These are phyloP conservation scores for Drosophila putrida DNA, from an alignment of 2,888 invertebrate species.

Conservation along the genomic window DNA sequence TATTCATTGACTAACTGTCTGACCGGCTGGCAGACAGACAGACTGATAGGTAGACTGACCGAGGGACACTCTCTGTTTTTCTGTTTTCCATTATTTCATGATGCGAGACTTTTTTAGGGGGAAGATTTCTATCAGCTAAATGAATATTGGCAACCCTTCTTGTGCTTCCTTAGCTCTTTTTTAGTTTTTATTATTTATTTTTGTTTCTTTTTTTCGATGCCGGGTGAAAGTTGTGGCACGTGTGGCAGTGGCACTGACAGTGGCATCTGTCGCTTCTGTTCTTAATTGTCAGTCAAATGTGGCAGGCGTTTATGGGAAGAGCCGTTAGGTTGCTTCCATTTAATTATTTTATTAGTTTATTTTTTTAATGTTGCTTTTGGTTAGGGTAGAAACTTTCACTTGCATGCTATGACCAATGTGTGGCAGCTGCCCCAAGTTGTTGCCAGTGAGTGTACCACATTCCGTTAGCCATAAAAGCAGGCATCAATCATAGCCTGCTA, in stretches of 20 bases:
- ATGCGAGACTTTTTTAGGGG: constrained; percentile 21
- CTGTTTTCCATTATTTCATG: constrained; percentile 46
- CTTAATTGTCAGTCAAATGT: constrained; percentile 31
- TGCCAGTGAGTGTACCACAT: constrained; percentile 49
- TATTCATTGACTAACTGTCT: background rate
- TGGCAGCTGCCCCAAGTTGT: constrained; percentile 26
- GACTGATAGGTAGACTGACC: background rate
- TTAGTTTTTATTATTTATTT: too few species aligned
- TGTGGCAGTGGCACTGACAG: constrained; percentile 27
- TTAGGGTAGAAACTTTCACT: constrained; percentile 51
- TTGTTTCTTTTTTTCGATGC: background rate
- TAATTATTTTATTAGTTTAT: background rate
- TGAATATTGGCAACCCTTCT: constrained; percentile 59
- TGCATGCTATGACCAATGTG: constrained; percentile 11
- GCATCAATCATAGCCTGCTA: constrained; percentile 73
- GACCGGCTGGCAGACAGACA: background rate
- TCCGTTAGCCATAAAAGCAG: constrained; percentile 75
- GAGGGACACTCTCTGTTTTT: background rate
- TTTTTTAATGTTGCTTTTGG: background rate
- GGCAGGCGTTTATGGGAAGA: constrained; percentile 31
- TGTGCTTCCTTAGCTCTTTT: background rate
- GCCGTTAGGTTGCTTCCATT: constrained; percentile 50
- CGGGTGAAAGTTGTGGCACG: constrained; percentile 60
- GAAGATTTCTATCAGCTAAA: constrained; percentile 73
- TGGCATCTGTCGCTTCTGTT: constrained; percentile 16